phyloP scores from a whole-genome alignment of 2,113 vertebrate genomes.

The Dicrurus megarhynchus region DNA sequence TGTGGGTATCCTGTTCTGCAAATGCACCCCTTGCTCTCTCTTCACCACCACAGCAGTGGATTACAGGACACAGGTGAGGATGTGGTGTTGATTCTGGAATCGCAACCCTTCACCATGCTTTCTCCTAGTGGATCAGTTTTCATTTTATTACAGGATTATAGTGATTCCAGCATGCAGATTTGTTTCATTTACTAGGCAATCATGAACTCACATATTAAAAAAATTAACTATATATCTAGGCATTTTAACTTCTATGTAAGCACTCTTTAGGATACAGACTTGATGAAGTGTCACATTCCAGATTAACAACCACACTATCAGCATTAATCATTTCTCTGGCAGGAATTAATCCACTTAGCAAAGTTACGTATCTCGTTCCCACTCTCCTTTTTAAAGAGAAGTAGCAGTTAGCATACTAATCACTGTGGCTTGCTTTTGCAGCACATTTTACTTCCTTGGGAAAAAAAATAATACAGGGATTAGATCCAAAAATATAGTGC shows the following conservation, averaged over 20 bases:
- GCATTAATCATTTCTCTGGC: conserved; percentile 11
- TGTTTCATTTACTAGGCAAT: conserved; percentile 19
- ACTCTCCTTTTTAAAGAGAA: conserved; percentile 67
- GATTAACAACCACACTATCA: conserved; percentile 9
- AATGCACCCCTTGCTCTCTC: background rate
- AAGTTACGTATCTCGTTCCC: conserved; percentile 29
- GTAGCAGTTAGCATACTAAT: conserved; percentile 66
- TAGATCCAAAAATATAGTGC: conserved; percentile 80
- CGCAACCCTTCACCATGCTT: background rate
- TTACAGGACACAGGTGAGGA: background rate
- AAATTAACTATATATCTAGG: conserved; percentile 11
- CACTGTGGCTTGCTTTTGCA: conserved; percentile 59
- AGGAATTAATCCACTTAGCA: conserved; percentile 35
- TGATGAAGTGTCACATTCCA: conserved; percentile 4
- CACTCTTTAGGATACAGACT: conserved; percentile 14
- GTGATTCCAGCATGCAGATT: conserved; percentile 47
- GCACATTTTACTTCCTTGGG: conserved; percentile 72
- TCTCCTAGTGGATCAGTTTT: conserved; percentile 3
- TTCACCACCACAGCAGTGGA: background rate
- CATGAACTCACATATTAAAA: background rate
- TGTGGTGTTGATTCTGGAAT: background rate
- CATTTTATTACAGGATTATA: conserved; percentile 12
- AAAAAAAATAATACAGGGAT: conserved; percentile 72
- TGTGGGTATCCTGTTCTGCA: background rate
- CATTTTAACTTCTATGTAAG: conserved; percentile 20